phyloP scores from a whole-genome alignment of 2,797 vertebrate genomes.

The Fistularia tabacaria region DNA sequence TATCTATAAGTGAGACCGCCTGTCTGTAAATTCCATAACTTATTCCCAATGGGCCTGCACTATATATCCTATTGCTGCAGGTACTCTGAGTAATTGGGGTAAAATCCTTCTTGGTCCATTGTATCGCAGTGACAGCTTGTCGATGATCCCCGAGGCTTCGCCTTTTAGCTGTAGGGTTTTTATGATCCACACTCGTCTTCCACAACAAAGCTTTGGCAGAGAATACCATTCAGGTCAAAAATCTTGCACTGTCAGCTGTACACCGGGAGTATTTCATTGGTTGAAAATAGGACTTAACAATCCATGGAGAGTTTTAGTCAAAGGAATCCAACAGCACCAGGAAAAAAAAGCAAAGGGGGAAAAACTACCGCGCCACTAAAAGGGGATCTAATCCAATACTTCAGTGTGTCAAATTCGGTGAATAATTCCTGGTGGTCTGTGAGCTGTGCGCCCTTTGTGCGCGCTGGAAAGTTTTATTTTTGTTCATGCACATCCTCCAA shows the following conservation, averaged over 20 bases:
- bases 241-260: constrained; percentile 19
- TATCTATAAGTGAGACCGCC: constrained; percentile 15
- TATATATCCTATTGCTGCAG: constrained; percentile 12
- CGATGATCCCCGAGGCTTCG: constrained; percentile 30
- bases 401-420: too few relatives aligned
- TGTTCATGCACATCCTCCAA: too few relatives aligned
- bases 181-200: constrained; percentile 27
- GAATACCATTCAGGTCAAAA: constrained; percentile 38
- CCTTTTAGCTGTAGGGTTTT: constrained; percentile 26
- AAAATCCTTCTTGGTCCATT: constrained; percentile 33
- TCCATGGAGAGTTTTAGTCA: constrained; percentile 20
- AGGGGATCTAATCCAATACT: too few relatives aligned
- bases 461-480: too few relatives aligned
- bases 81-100: constrained; percentile 43
- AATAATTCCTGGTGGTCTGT: too few relatives aligned
- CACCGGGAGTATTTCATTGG: constrained; percentile 22
- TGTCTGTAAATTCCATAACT: constrained; percentile 11
- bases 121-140: constrained; percentile 46
- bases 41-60: constrained; percentile 14
- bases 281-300: constrained; percentile 26
- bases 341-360: constrained; percentile 2
- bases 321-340: constrained; percentile 8
- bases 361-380: too few relatives aligned
- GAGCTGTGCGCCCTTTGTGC: too few relatives aligned
- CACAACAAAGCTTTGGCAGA: constrained; percentile 9